phyloP scores from a whole-genome alignment of 2,113 vertebrate genomes.

The Boulengeromyrus knoepffleri region DNA sequence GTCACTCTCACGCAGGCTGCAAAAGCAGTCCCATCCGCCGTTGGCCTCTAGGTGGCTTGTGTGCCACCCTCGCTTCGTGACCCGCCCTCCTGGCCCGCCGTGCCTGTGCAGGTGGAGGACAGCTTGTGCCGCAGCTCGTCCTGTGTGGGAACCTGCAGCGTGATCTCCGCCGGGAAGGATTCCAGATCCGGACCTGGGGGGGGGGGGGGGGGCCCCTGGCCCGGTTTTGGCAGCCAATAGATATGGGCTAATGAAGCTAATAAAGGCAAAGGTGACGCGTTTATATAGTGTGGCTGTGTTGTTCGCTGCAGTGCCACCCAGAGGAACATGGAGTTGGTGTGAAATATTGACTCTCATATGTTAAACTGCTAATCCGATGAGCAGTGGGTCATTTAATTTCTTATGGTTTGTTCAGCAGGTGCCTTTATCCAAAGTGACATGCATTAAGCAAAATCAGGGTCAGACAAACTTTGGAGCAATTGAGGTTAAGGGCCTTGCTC shows the following conservation, averaged over 20 bases:
- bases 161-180: conserved; percentile 63
- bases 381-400: not conserved
- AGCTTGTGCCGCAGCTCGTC: conserved; percentile 64
- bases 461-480: not conserved
- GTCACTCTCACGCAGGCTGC: not conserved
- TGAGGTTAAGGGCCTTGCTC: not conserved
- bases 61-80: conserved; percentile 72
- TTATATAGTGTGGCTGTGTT: not conserved
- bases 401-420: not conserved
- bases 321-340: not conserved
- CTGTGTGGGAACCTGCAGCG: conserved; percentile 76
- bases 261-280: not conserved
- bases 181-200: conserved; percentile 58
- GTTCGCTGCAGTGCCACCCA: not conserved
- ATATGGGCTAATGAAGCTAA: not conserved
- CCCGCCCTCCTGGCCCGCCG: conserved; percentile 72
- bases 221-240: not conserved
- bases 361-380: not conserved
- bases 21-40: not conserved
- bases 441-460: not conserved
- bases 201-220: not conserved
- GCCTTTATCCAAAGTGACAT: not conserved
- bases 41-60: conserved; percentile 39
- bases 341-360: not conserved
- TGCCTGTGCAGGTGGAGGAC: conserved; percentile 68